phyloP scores from a whole-genome alignment of 2,888 invertebrate genomes.

The Shargacucullia verbasci region DNA sequence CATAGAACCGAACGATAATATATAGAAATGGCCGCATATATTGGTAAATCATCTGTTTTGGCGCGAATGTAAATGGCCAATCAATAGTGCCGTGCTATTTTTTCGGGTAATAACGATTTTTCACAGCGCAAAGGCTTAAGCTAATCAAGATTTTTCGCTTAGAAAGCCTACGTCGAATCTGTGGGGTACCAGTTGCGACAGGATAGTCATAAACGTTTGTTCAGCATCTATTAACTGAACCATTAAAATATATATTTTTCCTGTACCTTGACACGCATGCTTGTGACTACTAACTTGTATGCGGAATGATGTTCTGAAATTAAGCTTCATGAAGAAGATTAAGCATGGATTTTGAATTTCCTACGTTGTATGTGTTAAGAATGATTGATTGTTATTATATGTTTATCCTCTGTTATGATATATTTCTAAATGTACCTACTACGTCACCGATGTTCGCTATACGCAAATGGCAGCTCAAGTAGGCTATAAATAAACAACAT shows the following conservation, averaged over 20 bases:
- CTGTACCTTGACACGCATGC: conserved; percentile 74
- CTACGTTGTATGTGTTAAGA: conserved; percentile 36
- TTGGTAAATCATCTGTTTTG: conserved; percentile 80
- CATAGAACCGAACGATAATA: conserved; percentile 81
- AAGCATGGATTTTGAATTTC: conserved; percentile 52
- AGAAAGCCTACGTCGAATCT: conserved; percentile 64
- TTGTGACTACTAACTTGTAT: conserved; percentile 76
- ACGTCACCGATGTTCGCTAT: conserved; percentile 63
- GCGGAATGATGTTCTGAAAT: conserved; percentile 56
- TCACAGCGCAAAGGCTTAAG: conserved; percentile 76
- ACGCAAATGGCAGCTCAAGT: conserved; percentile 22
- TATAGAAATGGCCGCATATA: conserved; percentile 76
- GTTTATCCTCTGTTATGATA: conserved; percentile 48
- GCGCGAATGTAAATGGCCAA: conserved; percentile 75
- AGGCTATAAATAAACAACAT: conserved; percentile 24
- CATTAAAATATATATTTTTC: conserved; percentile 45
- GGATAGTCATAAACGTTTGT: conserved; percentile 73
- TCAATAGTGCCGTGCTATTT: conserved; percentile 64
- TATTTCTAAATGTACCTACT: conserved; percentile 46
- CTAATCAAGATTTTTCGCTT: conserved; percentile 77
- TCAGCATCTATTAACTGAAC: conserved; percentile 54
- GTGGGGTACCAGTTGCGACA: conserved; percentile 73
- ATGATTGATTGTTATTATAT: conserved; percentile 42
- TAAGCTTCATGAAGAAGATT: conserved; percentile 44
- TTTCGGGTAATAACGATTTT: conserved; percentile 71